Conservation (phyloP, 1,140 invertebrate species). For the Drosophila pachea region DNA sequence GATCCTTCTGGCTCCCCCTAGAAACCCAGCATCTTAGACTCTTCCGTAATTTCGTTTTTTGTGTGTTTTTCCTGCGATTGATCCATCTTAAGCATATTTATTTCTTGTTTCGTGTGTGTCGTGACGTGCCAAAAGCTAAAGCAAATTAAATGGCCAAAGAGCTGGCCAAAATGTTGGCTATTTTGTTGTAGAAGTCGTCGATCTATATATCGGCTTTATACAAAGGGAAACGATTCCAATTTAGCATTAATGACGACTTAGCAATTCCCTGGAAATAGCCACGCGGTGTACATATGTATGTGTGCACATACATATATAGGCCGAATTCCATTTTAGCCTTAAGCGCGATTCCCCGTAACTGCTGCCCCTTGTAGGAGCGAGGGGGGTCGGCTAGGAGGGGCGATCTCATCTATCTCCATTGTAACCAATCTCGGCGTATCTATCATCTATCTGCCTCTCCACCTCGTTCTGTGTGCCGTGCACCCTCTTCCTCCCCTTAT, state of each 20-base stretch:
- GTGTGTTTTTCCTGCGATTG: background rate
- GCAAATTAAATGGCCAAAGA: slow-evolving; percentile 13
- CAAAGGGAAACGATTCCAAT: no score
- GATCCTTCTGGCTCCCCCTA: no score
- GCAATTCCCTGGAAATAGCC: background rate
- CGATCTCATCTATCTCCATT: background rate
- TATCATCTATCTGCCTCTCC: background rate
- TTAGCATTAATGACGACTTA: no score
- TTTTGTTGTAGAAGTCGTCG: background rate
- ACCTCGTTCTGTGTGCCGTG: background rate
- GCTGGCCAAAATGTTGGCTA: slow-evolving; percentile 8
- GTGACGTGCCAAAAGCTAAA: slow-evolving; percentile 13
- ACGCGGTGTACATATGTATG: background rate
- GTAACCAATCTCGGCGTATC: background rate
- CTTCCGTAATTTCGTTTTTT: background rate
- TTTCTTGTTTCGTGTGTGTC: slow-evolving; percentile 9
- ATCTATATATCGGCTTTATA: background rate
- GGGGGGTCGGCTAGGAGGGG: no score
- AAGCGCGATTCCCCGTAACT: slow-evolving; percentile 8
- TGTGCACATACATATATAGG: background rate
- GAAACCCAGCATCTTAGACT: no score
- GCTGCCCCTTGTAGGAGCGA: background rate
- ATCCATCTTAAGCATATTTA: slow-evolving; percentile 1
- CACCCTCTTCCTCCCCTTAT: background rate
- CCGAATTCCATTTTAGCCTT: slow-evolving; percentile 8